Percentiles rank a stretch among this genome's conserved stretches.
Conservation (phyloP, 2,888 invertebrate genomes). For the Onthophagus sagittarius region DNA sequence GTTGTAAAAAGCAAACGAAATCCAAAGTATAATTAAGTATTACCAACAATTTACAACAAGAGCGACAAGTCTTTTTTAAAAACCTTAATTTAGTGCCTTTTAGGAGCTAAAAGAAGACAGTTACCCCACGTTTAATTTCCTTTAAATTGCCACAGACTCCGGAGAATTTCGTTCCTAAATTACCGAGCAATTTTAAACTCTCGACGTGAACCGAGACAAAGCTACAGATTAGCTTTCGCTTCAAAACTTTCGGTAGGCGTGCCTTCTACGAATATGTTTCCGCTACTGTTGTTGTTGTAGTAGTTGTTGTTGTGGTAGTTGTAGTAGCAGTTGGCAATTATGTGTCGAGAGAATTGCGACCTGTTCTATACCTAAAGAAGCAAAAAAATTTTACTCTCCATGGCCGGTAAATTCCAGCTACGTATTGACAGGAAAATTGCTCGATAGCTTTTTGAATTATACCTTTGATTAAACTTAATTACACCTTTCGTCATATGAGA, state of each 20-base stretch:
- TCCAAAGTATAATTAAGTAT: background rate
- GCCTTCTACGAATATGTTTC: slow-evolving; percentile 6
- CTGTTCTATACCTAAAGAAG: background rate
- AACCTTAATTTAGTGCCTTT: background rate
- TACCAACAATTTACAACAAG: background rate
- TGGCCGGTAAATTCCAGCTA: slow-evolving; percentile 1
- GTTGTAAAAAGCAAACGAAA: background rate
- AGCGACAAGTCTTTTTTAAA: background rate
- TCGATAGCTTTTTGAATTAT: slow-evolving; percentile 24
- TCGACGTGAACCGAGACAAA: background rate
- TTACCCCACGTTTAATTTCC: background rate
- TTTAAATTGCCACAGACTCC: background rate
- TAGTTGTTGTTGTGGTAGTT: background rate
- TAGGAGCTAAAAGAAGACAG: background rate
- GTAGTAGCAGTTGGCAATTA: background rate
- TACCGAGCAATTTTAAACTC: background rate
- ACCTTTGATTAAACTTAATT: slow-evolving; percentile 25
- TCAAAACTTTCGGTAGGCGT: background rate
- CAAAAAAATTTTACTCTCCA: background rate
- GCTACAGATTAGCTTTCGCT: background rate
- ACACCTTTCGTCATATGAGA: slow-evolving; percentile 20
- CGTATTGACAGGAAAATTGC: slow-evolving; percentile 25
- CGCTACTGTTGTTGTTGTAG: slow-evolving; percentile 1
- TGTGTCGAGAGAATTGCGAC: background rate
- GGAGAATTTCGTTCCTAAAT: background rate